Percentiles rank a stretch among this genome's conserved stretches.
phyloP scores from a whole-genome alignment of 1,140 invertebrate genomes.

The Drosophila kepulauana region DNA sequence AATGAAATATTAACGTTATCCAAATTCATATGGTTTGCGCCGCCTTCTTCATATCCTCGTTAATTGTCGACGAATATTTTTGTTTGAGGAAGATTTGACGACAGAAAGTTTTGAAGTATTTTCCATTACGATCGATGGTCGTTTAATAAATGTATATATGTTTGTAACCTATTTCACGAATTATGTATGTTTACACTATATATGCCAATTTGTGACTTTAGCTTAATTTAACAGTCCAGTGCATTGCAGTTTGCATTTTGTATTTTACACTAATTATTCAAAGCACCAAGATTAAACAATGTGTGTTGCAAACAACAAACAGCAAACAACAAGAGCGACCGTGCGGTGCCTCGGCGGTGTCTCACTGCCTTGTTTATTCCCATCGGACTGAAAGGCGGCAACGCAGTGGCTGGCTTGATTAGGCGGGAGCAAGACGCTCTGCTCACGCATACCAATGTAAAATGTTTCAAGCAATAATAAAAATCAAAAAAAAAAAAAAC shows the following conservation, averaged over 20 bases:
- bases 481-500: constrained; percentile 4
- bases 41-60: background rate
- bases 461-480: constrained; percentile 16
- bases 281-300: constrained; percentile 41
- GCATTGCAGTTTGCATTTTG: constrained; percentile 28
- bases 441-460: constrained; percentile 44
- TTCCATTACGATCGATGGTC: too few relatives aligned
- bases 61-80: constrained; percentile 22
- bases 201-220: too few relatives aligned
- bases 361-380: constrained; percentile 60
- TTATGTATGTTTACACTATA: too few relatives aligned
- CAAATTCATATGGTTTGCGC: constrained; percentile 3
- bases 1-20: background rate
- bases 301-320: constrained; percentile 5
- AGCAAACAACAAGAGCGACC: constrained; percentile 50
- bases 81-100: background rate
- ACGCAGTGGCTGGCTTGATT: constrained; percentile 64
- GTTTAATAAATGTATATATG: constrained; percentile 3
- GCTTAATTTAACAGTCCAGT: background rate
- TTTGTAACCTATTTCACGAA: background rate
- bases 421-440: constrained; percentile 61
- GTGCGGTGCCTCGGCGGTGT: constrained; percentile 41
- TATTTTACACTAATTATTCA: constrained; percentile 39
- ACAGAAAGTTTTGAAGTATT: too few relatives aligned
- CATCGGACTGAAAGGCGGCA: constrained; percentile 62